Conservation (phyloP, 2,888 invertebrate genomes). For the Epirrita christyi region DNA sequence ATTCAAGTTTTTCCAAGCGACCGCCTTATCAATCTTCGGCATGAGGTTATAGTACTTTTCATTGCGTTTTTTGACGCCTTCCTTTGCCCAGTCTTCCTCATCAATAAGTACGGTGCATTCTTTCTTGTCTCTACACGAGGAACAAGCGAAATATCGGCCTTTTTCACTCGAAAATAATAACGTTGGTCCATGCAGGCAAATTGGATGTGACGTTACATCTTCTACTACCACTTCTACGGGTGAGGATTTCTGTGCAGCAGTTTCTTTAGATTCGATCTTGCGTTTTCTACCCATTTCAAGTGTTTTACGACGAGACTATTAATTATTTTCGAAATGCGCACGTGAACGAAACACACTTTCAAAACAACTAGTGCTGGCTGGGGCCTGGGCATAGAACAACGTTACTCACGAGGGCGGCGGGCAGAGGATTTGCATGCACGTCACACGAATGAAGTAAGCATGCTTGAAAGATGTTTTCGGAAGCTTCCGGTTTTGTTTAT, state of each 20-base stretch:
- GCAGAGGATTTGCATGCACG: no score
- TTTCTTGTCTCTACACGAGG: constrained; percentile 92
- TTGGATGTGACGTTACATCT: constrained; percentile 86
- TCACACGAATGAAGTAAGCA: no score
- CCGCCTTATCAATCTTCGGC: constrained; percentile 79
- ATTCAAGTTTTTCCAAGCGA: constrained; percentile 79
- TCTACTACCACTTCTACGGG: constrained; percentile 82
- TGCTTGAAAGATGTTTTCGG: constrained; percentile 8
- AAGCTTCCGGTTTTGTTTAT: constrained; percentile 12
- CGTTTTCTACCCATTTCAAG: constrained; percentile 68
- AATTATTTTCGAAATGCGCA: constrained; percentile 3
- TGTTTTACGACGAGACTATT: constrained; percentile 25
- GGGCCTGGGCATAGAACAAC: no score
- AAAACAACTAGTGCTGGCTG: constrained; percentile 17
- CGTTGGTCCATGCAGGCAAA: constrained; percentile 91
- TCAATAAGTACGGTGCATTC: constrained; percentile 89
- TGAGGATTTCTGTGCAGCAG: constrained; percentile 45
- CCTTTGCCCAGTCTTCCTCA: constrained; percentile 81
- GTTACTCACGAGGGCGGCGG: no score
- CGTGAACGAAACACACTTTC: constrained; percentile 14
- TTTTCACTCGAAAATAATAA: constrained; percentile 87
- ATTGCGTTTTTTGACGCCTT: constrained; percentile 73
- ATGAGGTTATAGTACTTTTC: constrained; percentile 75
- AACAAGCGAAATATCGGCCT: constrained; percentile 90
- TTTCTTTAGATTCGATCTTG: constrained; percentile 52